A percentile compares a stretch with the other conserved stretches of the same genome.
Evolutionary conservation across 2,113 vertebrate genomes (phyloP).

Genomic region (Speoplatyrhinus poulsoni): DNA sequence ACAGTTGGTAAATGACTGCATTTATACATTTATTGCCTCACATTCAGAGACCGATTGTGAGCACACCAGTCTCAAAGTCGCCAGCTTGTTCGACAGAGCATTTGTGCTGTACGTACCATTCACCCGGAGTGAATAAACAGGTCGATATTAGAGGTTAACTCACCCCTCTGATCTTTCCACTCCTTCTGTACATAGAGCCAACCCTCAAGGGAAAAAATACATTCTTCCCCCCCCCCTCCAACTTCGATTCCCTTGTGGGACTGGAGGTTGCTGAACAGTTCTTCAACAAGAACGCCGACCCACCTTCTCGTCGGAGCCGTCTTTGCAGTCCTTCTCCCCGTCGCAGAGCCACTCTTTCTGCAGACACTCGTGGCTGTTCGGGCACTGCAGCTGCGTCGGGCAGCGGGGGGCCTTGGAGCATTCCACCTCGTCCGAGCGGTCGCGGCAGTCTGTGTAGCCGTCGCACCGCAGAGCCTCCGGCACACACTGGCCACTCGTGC

Average conservation of each 20-base stretch:
- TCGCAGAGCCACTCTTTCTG: constrained; percentile 86
- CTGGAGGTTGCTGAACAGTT: too few species aligned
- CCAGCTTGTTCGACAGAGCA: too few species aligned
- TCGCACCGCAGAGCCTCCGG: constrained; percentile 81
- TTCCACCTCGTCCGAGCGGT: constrained; percentile 83
- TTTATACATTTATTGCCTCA: background rate
- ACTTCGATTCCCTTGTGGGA: background rate
- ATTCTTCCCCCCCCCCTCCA: background rate
- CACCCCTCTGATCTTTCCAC: too few species aligned
- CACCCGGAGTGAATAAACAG: too few species aligned
- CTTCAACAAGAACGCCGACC: background rate
- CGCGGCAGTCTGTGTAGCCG: constrained; percentile 83
- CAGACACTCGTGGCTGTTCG: constrained; percentile 80
- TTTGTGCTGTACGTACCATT: too few species aligned
- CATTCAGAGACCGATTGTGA: too few species aligned
- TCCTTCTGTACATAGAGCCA: too few species aligned
- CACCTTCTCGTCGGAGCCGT: constrained; percentile 87
- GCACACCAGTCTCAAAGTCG: too few species aligned
- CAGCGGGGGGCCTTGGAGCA: constrained; percentile 78
- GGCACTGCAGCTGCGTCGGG: constrained; percentile 69
- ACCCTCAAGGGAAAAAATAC: background rate
- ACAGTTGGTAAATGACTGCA: background rate
- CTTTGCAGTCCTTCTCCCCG: constrained; percentile 81
- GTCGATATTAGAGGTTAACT: too few species aligned
- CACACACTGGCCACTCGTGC: constrained; percentile 83